phyloP scores from a whole-genome alignment of 2,797 vertebrate species.

The Columba guinea region DNA sequence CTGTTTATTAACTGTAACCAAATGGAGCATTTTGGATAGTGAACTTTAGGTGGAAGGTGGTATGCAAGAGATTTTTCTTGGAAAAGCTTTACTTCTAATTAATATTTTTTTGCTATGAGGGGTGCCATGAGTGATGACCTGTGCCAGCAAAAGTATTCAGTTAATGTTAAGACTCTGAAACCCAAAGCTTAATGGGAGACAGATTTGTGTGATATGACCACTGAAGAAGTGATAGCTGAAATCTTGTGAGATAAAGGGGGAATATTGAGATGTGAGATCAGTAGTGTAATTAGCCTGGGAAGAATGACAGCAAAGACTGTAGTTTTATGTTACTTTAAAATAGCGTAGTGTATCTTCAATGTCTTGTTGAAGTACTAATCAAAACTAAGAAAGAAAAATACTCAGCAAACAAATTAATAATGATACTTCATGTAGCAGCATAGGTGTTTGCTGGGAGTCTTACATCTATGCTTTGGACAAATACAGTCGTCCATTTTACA shows the following conservation, averaged over 20 bases:
- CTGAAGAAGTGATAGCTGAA: not conserved
- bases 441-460: not conserved
- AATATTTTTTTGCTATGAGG: not conserved
- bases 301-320: not conserved
- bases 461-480: not conserved
- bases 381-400: not conserved
- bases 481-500: not conserved
- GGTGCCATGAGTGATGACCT: not conserved
- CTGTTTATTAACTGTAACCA: not conserved
- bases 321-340: not conserved
- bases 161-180: not conserved
- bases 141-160: not conserved
- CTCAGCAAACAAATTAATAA: not conserved
- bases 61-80: not conserved
- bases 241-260: not conserved
- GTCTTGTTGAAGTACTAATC: not conserved
- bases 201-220: not conserved
- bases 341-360: not conserved
- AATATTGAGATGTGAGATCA: not conserved
- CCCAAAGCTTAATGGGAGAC: not conserved
- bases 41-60: not conserved
- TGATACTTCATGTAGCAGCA: not conserved
- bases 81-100: not conserved
- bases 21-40: not conserved
- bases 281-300: not conserved